phyloP scores from a whole-genome alignment of 2,888 invertebrate genomes.

The Nymphalis urticae region DNA sequence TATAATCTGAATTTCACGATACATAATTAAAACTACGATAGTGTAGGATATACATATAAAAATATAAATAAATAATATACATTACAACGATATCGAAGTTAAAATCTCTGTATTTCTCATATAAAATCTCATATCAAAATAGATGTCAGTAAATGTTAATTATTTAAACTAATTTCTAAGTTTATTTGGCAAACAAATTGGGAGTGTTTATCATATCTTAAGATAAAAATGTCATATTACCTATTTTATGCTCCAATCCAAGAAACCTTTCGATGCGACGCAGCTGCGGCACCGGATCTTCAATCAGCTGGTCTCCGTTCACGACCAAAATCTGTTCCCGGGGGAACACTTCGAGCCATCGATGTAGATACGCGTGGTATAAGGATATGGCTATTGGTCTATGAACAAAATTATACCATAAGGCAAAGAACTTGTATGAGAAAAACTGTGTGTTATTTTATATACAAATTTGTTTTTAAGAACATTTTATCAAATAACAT shows the following conservation, averaged over 20 bases:
- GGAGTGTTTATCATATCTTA: not conserved
- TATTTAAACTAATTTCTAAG: no score
- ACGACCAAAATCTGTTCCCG: conserved; percentile 95
- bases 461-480: not conserved
- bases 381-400: conserved; percentile 92
- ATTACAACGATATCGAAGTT: no score
- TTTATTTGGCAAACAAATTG: no score
- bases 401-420: conserved; percentile 38
- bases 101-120: no score
- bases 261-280: conserved; percentile 93
- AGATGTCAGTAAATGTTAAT: no score
- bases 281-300: conserved; percentile 93
- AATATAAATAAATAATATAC: no score
- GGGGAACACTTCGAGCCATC: conserved; percentile 96
- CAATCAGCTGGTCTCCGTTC: conserved; percentile 95
- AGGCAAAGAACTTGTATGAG: not conserved
- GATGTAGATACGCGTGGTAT: conserved; percentile 94
- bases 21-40: no score
- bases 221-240: conserved; percentile 42
- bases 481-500: no score
- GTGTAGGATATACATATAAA: no score
- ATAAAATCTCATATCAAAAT: no score
- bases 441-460: not conserved
- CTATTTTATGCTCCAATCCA: conserved; percentile 84
- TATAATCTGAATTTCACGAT: no score